Base-by-base conservation (phyloP, 2,888 invertebrate species). In the Cryptosula pallasiana region DNA sequence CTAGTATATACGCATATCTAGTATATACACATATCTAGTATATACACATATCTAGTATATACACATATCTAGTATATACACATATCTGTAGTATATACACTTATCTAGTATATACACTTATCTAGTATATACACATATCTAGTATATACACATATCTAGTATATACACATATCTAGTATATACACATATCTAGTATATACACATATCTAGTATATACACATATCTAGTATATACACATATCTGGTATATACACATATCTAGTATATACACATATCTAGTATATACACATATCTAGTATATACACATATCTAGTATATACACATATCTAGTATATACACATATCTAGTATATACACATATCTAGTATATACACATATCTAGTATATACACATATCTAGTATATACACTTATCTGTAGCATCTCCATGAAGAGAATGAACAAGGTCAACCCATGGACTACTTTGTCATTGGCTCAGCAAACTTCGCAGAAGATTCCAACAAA, bases 401-500 rank as follows among this genome's bases (percentile, higher is more conserved):
- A 45, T 45, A 45, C 45, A 45, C 45, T 45, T 9, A 20, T 45
- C 20, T 45, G n/a, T 20, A 45, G 45, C 45, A 45, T 45, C 20
- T 45, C 9, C 45, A 45, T 45, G 45, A 45, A 45, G 45, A 13
- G 20, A 45, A 9, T 13, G 45, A 45, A 45, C 5, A n/a, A 9
- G 57, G 32, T 27, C 3, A 5, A 63, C 5, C 77, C 1, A 78
- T 86, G 71, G 77, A 85, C 71, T 86, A 85, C 75, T 80, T 86
- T 73, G 80, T 86, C 0, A 82, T 83, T 13, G 87, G 86, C 13
- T 83, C 85, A 1, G 85, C 83, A 3, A 84, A 85, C 73, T 81
- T 85, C 74, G 79, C 83, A 2, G 83, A 85, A 71, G 73, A 77
- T 1, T 83, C 81, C 23, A 76, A 75, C 0, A 77, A 74, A 16